Base-by-base conservation (phyloP, 2,113 vertebrate genomes). In the Notarius quadriscutis region DNA sequence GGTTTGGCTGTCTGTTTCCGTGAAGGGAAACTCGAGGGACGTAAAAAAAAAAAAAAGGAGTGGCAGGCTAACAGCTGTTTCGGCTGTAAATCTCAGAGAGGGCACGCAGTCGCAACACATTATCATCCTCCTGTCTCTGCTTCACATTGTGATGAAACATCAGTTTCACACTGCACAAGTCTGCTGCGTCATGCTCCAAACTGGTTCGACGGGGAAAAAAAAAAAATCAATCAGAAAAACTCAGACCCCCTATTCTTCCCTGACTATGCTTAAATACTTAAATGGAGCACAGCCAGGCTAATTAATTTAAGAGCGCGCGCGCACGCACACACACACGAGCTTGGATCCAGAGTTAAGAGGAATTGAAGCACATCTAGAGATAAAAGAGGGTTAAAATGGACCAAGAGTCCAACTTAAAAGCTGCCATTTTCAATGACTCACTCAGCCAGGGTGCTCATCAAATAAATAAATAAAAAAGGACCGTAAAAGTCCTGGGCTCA, bases 61-160 rank as follows among this genome's bases (percentile, higher is more conserved):
- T 74, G 79, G 86, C 30, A 41, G 55, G 20, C 20, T 62, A 75
- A 75, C 86, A 69, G 86, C 86, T 72, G 85, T 25, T 82, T 50
- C 55, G 12, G 18, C 60, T 86, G 11, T 20, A 15, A n/a, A 34
- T 86, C 60, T 79, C 5, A 60, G 9, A n/a, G 63, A 81, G 63
- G 77, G 81, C 67, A 72, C 0, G 0, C 67, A 82, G 67, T 82
- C 79, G 82, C 22, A 82, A 75, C 67, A 62, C 55, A 82, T 87
- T 74, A 74, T 3, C n/a, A 25, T 82, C 86, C 53, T 82, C 27
- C 78, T 86, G 78, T 10, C 5, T 67, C 51, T 51, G 53, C 41
- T 53, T 81, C 55, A 72, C 65, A 27, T 62, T 30, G 22, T 30
- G 86, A 67, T 41, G 41, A 41, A 41, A 41, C 41, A 48, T 27